Percentiles rank a stretch among this genome's conserved stretches.
phyloP scores from a whole-genome alignment of 92 coral and sea anemone species.

The Porites lobata region DNA sequence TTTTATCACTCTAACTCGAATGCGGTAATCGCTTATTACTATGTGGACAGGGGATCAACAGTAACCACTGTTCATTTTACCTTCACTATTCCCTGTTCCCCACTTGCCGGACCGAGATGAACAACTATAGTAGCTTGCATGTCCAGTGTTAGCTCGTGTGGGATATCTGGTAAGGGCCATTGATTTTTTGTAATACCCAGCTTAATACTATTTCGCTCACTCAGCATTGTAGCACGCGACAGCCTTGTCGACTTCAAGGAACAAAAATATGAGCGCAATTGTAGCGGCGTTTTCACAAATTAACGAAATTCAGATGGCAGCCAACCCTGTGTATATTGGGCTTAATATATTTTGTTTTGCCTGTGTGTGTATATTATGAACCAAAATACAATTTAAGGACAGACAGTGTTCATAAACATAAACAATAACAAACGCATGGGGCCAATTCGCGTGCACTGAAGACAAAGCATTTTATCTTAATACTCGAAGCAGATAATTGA shows the following conservation, averaged over 20 bases:
- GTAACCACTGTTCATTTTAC: too few relatives aligned
- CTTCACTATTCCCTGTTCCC: too few relatives aligned
- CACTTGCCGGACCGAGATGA: too few relatives aligned
- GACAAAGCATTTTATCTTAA: constrained; percentile 12
- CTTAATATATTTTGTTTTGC: not conserved
- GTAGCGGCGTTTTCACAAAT: not conserved
- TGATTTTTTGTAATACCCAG: not conserved
- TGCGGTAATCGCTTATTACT: too few relatives aligned
- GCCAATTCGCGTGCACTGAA: constrained; percentile 9
- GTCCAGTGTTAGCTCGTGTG: too few relatives aligned
- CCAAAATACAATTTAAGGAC: constrained; percentile 21
- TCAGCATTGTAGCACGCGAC: not conserved
- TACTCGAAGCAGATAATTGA: constrained; percentile 38
- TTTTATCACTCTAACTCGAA: too few relatives aligned
- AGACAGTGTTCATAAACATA: constrained; percentile 10
- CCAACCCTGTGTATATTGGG: not conserved
- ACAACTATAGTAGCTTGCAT: too few relatives aligned
- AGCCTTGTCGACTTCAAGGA: not conserved
- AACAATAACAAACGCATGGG: constrained; percentile 38
- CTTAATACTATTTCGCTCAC: not conserved
- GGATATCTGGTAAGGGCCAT: too few relatives aligned
- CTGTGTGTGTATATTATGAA: constrained; percentile 6
- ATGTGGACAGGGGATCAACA: too few relatives aligned
- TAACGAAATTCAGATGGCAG: not conserved
- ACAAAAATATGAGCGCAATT: not conserved